phyloP scores from a whole-genome alignment of 2,797 vertebrate genomes.

The Leucoraja ocellata region DNA sequence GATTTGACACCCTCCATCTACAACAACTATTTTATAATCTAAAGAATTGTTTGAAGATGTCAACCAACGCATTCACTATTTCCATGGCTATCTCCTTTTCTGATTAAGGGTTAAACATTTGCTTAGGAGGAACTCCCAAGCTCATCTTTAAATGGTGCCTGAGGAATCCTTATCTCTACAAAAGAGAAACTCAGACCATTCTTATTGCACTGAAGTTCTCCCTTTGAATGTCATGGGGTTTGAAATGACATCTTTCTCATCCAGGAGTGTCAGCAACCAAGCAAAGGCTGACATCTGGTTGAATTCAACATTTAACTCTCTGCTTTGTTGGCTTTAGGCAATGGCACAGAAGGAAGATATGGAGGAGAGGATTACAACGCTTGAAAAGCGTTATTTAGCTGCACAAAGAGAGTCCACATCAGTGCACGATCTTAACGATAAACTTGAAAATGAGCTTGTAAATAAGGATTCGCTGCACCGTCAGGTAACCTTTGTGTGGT shows the following conservation, averaged over 20 bases:
- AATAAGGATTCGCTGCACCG: constrained; percentile 87
- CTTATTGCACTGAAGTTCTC: background rate
- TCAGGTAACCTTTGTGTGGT: constrained; percentile 63
- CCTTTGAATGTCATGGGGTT: background rate
- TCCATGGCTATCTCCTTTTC: too few species aligned
- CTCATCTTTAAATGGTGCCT: background rate
- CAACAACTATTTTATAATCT: too few species aligned
- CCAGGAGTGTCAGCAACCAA: background rate
- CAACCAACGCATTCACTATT: too few species aligned
- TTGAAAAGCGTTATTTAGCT: constrained; percentile 90
- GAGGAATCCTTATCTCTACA: too few species aligned
- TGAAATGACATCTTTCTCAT: background rate
- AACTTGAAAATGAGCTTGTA: constrained; percentile 85
- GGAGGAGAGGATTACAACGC: constrained; percentile 89
- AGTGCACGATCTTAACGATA: constrained; percentile 93
- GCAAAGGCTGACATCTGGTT: background rate
- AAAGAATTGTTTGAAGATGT: too few species aligned
- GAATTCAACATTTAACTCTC: background rate
- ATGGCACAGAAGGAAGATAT: constrained; percentile 89
- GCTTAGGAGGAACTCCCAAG: background rate
- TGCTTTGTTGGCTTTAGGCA: constrained; percentile 50
- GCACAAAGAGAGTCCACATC: constrained; percentile 91
- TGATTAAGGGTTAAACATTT: background rate
- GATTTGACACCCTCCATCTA: too few species aligned
- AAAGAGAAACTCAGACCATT: background rate